These are phyloP conservation scores for Rhodeus uyekii DNA, from an alignment of 2,797 vertebrate genomes.

Conservation along the genomic window DNA sequence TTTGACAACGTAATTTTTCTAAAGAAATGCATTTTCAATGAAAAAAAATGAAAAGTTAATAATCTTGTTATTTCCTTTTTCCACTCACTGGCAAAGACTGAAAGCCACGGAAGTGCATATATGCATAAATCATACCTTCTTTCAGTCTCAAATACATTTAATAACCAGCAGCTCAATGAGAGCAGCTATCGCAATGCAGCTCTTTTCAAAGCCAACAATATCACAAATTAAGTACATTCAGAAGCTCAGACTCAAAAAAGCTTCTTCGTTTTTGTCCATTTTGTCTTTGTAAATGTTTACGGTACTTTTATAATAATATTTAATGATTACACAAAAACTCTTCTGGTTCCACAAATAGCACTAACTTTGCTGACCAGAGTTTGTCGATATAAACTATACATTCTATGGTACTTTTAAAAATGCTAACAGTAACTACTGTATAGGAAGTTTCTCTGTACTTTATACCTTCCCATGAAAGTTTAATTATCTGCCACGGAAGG, in stretches of 20 bases:
- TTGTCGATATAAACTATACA: background rate
- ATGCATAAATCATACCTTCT: conserved; percentile 10
- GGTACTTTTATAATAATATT: background rate
- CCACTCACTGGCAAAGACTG: background rate
- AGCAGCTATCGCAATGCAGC: background rate
- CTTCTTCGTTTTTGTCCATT: background rate
- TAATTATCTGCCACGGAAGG: conserved; percentile 12
- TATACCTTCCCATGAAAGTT: conserved; percentile 61
- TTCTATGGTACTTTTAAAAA: background rate
- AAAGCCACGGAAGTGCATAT: background rate
- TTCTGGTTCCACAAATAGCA: background rate
- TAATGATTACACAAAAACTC: background rate
- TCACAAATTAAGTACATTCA: conserved; percentile 7
- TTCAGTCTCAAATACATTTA: conserved; percentile 23
- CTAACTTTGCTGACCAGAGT: background rate
- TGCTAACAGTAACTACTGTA: background rate
- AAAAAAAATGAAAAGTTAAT: background rate
- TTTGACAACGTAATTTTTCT: background rate
- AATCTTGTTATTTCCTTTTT: conserved; percentile 1
- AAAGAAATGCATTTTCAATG: background rate
- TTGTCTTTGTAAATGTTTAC: background rate
- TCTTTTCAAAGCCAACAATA: background rate
- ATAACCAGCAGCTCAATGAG: conserved; percentile 5
- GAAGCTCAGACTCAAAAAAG: background rate
- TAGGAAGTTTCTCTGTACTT: conserved; percentile 49